Percentiles rank a stretch among this genome's conserved stretches.
Conservation (phyloP, 2,113 vertebrate genomes). For the Xiphophorus couchianus region DNA sequence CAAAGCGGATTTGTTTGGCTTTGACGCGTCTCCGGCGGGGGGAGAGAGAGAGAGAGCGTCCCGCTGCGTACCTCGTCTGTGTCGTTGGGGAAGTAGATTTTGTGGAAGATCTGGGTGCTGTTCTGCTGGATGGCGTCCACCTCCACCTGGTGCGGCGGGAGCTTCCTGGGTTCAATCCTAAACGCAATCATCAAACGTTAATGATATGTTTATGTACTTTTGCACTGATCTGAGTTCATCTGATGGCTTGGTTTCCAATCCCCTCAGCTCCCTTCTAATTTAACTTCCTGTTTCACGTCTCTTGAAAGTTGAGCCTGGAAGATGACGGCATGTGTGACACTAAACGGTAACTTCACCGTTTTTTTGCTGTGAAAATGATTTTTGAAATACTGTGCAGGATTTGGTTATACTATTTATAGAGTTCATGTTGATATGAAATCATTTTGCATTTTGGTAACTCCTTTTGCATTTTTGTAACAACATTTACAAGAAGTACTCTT, state of each 20-base stretch:
- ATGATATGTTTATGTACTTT: background rate
- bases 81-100: constrained; percentile 89
- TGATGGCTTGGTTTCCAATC: background rate
- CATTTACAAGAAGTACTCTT: too few species aligned
- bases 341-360: too few species aligned
- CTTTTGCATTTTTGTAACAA: too few species aligned
- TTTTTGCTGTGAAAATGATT: too few species aligned
- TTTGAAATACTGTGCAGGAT: too few species aligned
- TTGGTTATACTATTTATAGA: too few species aligned
- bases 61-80: constrained; percentile 82
- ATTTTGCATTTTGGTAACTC: too few species aligned
- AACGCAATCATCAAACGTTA: constrained; percentile 15
- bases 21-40: background rate
- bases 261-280: too few species aligned
- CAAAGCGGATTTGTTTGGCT: background rate
- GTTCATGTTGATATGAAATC: too few species aligned
- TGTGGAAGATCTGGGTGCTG: constrained; percentile 88
- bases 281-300: too few species aligned
- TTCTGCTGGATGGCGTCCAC: constrained; percentile 90
- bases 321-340: too few species aligned
- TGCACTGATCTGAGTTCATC: background rate
- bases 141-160: constrained; percentile 91
- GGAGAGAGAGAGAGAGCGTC: background rate
- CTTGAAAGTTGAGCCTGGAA: too few species aligned
- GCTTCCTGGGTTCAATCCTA: constrained; percentile 89